Evolutionary conservation across 2,888 invertebrate species (phyloP).

Genomic region (Tillus elongatus): DNA sequence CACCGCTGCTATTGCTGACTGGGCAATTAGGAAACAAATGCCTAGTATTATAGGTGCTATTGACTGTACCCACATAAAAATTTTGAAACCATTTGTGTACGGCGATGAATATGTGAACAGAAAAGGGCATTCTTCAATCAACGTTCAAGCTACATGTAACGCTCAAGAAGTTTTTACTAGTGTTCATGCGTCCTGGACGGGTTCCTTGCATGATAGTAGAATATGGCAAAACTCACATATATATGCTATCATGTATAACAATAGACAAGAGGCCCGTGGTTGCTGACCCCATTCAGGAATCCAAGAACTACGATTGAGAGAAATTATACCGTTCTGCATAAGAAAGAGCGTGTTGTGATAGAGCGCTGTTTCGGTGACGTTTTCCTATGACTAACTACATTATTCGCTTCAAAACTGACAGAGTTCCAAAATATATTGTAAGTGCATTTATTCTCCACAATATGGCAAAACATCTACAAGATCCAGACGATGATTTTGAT

Average conservation of each 20-base stretch:
- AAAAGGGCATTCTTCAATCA: constrained; percentile 17
- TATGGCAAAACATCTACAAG: constrained; percentile 12
- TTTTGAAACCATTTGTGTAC: constrained; percentile 14
- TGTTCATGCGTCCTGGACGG: constrained; percentile 18
- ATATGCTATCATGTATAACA: constrained; percentile 11
- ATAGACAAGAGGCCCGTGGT: constrained; percentile 16
- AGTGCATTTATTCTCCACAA: constrained; percentile 13
- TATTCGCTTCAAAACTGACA: constrained; percentile 2
- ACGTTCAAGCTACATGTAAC: constrained; percentile 19
- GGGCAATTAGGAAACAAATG: not conserved
- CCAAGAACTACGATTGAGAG: constrained; percentile 14
- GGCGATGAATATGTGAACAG: constrained; percentile 20
- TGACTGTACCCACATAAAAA: constrained; percentile 18
- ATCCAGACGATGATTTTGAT: constrained; percentile 12
- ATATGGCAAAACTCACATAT: constrained; percentile 18
- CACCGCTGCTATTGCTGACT: not conserved
- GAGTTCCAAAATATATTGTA: constrained; percentile 6
- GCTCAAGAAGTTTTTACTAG: constrained; percentile 17
- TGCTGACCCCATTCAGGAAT: constrained; percentile 18
- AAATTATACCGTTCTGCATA: constrained; percentile 15
- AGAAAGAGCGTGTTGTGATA: constrained; percentile 18
- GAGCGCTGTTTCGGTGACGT: constrained; percentile 19
- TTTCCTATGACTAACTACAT: constrained; percentile 15
- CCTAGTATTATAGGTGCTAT: constrained; percentile 12
- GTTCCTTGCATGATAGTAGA: constrained; percentile 18